Conservation (phyloP, 64 coral and sea anemone genomes). For the Dendronephthya gigantea region DNA sequence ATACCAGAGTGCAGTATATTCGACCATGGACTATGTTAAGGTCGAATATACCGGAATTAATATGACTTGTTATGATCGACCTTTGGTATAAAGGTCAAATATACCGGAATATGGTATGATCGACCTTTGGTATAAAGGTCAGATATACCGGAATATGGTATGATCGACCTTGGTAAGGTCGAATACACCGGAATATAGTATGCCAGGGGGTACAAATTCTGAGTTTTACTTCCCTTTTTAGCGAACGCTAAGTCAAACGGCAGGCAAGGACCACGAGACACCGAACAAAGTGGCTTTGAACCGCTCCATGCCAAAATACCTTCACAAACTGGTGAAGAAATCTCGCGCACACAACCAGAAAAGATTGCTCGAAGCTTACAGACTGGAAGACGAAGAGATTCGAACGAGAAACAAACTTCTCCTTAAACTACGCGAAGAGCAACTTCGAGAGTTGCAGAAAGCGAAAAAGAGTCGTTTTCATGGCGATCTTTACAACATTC, state of each 20-base stretch:
- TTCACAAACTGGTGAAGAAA: background rate
- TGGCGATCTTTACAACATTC: constrained; percentile 80
- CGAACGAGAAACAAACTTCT: background rate
- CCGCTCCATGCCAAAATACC: background rate
- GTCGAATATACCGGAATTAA: too few relatives aligned
- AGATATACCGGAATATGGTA: too few relatives aligned
- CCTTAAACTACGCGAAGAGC: constrained; percentile 35
- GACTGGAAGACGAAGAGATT: background rate
- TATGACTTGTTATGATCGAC: too few relatives aligned
- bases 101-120: too few relatives aligned
- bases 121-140: too few relatives aligned
- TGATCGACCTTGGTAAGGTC: too few relatives aligned
- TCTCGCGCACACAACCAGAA: background rate
- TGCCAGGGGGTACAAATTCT: background rate
- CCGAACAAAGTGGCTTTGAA: background rate
- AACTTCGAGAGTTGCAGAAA: constrained; percentile 64
- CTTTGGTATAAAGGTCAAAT: too few relatives aligned
- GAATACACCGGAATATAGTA: too few relatives aligned
- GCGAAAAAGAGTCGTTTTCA: constrained; percentile 64
- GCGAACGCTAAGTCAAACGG: background rate
- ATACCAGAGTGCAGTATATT: too few relatives aligned
- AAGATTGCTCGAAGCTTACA: background rate
- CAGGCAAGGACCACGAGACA: background rate
- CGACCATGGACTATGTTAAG: too few relatives aligned
- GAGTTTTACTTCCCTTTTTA: background rate